Conservation (phyloP, 2,797 vertebrate species). For the Botia kubotai region DNA sequence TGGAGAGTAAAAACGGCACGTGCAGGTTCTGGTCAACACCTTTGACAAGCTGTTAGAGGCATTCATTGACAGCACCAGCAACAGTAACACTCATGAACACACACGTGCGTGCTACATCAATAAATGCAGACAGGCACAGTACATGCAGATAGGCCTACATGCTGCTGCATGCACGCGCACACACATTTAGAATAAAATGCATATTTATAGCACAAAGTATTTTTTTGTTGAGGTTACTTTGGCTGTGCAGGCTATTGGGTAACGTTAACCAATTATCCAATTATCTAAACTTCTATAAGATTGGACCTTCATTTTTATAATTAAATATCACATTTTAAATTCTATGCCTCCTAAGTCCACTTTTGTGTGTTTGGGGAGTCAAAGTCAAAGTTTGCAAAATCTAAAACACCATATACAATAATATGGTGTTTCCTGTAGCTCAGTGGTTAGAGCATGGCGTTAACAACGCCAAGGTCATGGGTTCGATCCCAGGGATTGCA, state of each 20-base stretch:
- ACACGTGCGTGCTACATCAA: conserved; percentile 68
- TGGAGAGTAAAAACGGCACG: conserved; percentile 79
- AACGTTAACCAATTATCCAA: too few relatives aligned
- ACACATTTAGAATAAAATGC: not conserved
- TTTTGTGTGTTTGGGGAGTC: too few relatives aligned
- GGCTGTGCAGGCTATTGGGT: not conserved
- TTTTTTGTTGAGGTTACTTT: not conserved
- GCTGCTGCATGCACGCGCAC: not conserved
- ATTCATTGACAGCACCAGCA: conserved; percentile 80
- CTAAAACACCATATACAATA: too few relatives aligned
- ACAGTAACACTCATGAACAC: conserved; percentile 75
- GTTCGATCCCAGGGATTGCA: too few relatives aligned
- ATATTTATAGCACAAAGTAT: not conserved
- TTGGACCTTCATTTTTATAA: too few relatives aligned
- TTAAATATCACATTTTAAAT: too few relatives aligned
- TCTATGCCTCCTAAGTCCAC: too few relatives aligned
- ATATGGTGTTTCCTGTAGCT: too few relatives aligned
- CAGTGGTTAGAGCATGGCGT: too few relatives aligned
- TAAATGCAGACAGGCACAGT: conserved; percentile 22
- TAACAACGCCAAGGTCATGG: too few relatives aligned
- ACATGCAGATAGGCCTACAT: conserved; percentile 22
- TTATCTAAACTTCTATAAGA: too few relatives aligned
- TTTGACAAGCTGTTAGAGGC: conserved; percentile 82
- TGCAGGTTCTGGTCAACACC: conserved; percentile 81
- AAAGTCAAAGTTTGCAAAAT: too few relatives aligned